These are phyloP conservation scores for Fukomys damarensis DNA, from an alignment of 2,113 vertebrate species.

Conservation along the genomic window DNA sequence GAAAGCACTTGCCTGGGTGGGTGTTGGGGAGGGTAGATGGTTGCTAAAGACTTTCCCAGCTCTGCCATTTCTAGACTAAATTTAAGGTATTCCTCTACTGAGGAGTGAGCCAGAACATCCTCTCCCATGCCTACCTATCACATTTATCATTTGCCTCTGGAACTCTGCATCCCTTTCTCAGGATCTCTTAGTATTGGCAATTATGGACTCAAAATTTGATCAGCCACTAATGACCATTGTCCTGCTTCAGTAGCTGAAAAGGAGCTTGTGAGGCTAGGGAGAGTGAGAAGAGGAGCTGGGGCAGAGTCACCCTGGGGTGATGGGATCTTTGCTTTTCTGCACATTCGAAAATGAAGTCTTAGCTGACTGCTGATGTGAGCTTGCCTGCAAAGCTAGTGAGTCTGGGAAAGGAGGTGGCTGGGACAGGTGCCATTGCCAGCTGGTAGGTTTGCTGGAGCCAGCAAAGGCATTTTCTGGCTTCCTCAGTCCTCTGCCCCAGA, in stretches of 20 bases:
- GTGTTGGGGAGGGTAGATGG: neutral
- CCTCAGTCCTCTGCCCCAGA: neutral
- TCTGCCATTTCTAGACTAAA: slow-evolving; percentile 34
- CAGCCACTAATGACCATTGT: neutral
- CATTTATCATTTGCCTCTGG: slow-evolving; percentile 15
- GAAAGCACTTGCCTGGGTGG: neutral
- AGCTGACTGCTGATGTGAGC: neutral
- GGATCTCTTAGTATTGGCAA: neutral
- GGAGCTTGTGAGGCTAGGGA: neutral
- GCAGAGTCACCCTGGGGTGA: neutral
- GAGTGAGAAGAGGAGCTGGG: neutral
- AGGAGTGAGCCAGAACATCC: neutral
- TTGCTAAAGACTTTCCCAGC: slow-evolving; percentile 53
- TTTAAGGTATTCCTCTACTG: slow-evolving; percentile 31
- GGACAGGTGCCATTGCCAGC: neutral
- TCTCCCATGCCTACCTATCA: neutral
- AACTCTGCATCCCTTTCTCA: slow-evolving; percentile 10
- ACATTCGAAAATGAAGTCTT: neutral
- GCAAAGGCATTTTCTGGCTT: neutral
- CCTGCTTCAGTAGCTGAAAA: neutral
- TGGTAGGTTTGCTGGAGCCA: neutral
- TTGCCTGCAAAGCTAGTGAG: neutral
- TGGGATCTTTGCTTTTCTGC: neutral
- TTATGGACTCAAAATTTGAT: neutral
- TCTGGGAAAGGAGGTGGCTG: neutral